Evolutionary conservation across 2,797 vertebrate species (phyloP).

Genomic region (Aeoliscus strigatus): DNA sequence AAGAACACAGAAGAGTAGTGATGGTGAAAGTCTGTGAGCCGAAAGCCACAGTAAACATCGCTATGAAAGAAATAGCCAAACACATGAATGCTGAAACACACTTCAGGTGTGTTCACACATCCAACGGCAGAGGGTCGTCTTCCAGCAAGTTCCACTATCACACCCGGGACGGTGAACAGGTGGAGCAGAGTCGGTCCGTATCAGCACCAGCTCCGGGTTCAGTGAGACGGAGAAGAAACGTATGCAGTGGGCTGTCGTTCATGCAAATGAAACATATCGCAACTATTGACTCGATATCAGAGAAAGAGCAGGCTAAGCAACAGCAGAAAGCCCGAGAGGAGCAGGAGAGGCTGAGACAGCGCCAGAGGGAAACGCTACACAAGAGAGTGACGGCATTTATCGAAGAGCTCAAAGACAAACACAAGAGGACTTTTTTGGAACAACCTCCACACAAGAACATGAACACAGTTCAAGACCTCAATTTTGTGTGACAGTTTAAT

Average conservation of each 20-base stretch:
- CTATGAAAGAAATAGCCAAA: conserved; percentile 68
- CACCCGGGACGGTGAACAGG: background rate
- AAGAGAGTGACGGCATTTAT: conserved; percentile 69
- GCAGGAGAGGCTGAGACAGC: conserved; percentile 40
- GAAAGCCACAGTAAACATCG: conserved; percentile 64
- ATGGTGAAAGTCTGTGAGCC: conserved; percentile 67
- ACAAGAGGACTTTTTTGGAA: background rate
- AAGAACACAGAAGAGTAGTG: conserved; percentile 54
- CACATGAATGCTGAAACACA: conserved; percentile 5
- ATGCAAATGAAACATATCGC: conserved; percentile 72
- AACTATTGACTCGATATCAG: conserved; percentile 74
- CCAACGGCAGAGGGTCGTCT: conserved; percentile 12
- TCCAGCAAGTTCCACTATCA: conserved; percentile 22
- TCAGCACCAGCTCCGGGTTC: conserved; percentile 35
- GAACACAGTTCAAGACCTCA: background rate
- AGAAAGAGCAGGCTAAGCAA: conserved; percentile 60
- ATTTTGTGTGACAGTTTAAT: background rate
- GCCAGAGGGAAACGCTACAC: conserved; percentile 61
- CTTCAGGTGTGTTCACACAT: conserved; percentile 14
- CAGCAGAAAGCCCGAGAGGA: conserved; percentile 51
- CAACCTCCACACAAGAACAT: conserved; percentile 18
- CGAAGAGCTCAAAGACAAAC: conserved; percentile 42
- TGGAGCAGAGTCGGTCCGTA: conserved; percentile 25
- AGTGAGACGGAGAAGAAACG: conserved; percentile 25
- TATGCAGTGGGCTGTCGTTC: conserved; percentile 59